Evolutionary conservation across 2,797 vertebrate species (phyloP).

Genomic region (Graptemys geographica): DNA sequence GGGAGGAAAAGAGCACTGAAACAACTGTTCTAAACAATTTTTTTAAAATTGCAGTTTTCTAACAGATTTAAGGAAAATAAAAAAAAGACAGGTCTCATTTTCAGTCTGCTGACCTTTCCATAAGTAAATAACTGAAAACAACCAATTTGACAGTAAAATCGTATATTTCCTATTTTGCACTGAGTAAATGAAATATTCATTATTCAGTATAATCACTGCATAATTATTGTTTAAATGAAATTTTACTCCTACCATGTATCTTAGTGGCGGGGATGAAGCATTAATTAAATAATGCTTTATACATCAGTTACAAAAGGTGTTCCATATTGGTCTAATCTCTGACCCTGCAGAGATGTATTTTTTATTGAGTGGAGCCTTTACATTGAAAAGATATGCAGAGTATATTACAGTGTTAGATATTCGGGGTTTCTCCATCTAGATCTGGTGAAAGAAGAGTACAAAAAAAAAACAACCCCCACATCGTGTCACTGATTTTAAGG

Average conservation of each 20-base stretch:
- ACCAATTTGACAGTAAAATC: background rate
- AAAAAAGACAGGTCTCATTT: background rate
- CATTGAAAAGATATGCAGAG: background rate
- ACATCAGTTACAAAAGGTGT: background rate
- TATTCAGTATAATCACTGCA: background rate
- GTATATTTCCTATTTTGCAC: slow-evolving; percentile 14
- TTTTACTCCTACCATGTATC: slow-evolving; percentile 42
- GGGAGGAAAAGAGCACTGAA: background rate
- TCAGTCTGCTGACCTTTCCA: background rate
- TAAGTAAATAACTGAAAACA: slow-evolving; percentile 10
- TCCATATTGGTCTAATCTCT: background rate
- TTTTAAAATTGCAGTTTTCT: background rate
- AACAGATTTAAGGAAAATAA: background rate
- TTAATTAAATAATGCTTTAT: slow-evolving; percentile 27
- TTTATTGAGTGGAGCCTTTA: background rate
- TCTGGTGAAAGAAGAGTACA: background rate
- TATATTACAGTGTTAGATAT: slow-evolving; percentile 19
- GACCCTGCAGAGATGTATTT: background rate
- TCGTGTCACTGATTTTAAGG: background rate
- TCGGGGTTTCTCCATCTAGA: background rate
- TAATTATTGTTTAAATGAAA: slow-evolving; percentile 46
- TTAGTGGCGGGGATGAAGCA: slow-evolving; percentile 32
- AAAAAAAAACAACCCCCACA: fast-evolving
- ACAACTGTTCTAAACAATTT: background rate
- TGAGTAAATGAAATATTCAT: slow-evolving; percentile 51